A percentile compares a stretch with the other conserved stretches of the same genome.
Conservation (phyloP, 2,888 invertebrate genomes). For the Thereva nobilitata region DNA sequence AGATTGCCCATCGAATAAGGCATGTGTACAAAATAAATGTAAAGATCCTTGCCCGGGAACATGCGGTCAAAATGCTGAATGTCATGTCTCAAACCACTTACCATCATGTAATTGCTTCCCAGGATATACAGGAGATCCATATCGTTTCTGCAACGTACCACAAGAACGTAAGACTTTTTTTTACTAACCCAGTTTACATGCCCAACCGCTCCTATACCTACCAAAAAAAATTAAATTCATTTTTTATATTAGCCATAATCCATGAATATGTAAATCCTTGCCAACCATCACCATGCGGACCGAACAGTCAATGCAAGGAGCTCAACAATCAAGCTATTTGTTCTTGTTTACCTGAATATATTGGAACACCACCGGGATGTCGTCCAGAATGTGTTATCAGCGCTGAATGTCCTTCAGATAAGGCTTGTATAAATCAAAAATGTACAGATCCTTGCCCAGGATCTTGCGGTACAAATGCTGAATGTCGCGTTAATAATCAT, state of each 20-base stretch:
- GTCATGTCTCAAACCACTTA: slow-evolving; percentile 73
- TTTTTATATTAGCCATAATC: slow-evolving; percentile 42
- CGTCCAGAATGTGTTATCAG: slow-evolving; percentile 70
- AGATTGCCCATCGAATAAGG: slow-evolving; percentile 73
- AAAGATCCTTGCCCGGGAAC: slow-evolving; percentile 78
- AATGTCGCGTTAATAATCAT: slow-evolving; percentile 72
- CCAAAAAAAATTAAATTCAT: too few relatives aligned
- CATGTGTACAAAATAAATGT: slow-evolving; percentile 76
- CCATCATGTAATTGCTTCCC: slow-evolving; percentile 70
- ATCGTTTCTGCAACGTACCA: slow-evolving; percentile 64
- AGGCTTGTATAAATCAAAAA: slow-evolving; percentile 70
- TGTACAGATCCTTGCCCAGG: slow-evolving; percentile 73
- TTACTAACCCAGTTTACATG: slow-evolving; percentile 47
- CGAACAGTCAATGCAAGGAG: slow-evolving; percentile 75
- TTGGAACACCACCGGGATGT: slow-evolving; percentile 75
- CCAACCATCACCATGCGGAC: slow-evolving; percentile 71
- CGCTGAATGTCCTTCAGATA: slow-evolving; percentile 67
- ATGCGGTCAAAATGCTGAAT: slow-evolving; percentile 73
- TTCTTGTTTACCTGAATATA: slow-evolving; percentile 67
- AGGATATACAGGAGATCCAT: slow-evolving; percentile 79
- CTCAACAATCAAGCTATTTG: slow-evolving; percentile 71
- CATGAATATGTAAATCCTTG: slow-evolving; percentile 53
- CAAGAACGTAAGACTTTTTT: slow-evolving; percentile 59
- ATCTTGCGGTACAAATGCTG: slow-evolving; percentile 68
- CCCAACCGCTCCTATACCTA: slow-evolving; percentile 46